Percentiles rank a stretch among this genome's conserved stretches.
These are phyloP conservation scores for Oryzias melastigma DNA, from an alignment of 2,113 vertebrate genomes.

Conservation along the genomic window DNA sequence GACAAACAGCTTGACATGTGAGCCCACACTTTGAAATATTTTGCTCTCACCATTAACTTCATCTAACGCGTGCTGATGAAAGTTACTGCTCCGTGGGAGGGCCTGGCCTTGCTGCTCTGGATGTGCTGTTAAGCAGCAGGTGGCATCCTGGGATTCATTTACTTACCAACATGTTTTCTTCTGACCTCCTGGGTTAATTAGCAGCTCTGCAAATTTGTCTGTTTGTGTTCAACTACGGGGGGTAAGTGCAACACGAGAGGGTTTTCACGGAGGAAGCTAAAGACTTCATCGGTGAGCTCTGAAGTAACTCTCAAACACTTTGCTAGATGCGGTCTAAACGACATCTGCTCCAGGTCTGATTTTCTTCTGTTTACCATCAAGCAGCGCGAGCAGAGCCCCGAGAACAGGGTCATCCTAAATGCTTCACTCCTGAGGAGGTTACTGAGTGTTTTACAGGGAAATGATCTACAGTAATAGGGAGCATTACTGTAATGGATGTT, in stretches of 20 bases:
- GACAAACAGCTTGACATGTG: conserved; percentile 15
- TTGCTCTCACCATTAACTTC: conserved; percentile 34
- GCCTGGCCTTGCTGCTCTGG: conserved; percentile 10
- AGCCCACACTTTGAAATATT: neutral
- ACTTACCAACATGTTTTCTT: conserved; percentile 30
- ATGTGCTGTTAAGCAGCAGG: conserved; percentile 38
- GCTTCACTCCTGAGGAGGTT: conserved; percentile 13
- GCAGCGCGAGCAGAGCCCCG: conserved; percentile 1
- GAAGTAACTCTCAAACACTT: conserved; percentile 10
- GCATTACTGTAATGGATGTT: conserved; percentile 18
- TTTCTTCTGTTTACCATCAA: neutral
- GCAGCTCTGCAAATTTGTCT: conserved; percentile 27
- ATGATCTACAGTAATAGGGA: conserved; percentile 13
- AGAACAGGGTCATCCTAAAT: conserved; percentile 9
- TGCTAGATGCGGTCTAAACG: conserved; percentile 2
- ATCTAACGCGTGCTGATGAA: conserved; percentile 28
- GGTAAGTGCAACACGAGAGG: conserved; percentile 17
- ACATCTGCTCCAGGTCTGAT: conserved; percentile 11
- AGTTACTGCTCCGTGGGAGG: conserved; percentile 15
- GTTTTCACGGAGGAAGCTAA: conserved; percentile 32
- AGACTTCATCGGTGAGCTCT: conserved; percentile 5
- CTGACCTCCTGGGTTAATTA: conserved; percentile 43
- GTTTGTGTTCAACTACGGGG: conserved; percentile 34
- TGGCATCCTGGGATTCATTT: conserved; percentile 30
- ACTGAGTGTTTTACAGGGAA: conserved; percentile 17